Evolutionary conservation across 2,888 invertebrate species (phyloP), one percentile per base, ranked within the genome.

Genomic region (Diachrysia chrysitis): DNA sequence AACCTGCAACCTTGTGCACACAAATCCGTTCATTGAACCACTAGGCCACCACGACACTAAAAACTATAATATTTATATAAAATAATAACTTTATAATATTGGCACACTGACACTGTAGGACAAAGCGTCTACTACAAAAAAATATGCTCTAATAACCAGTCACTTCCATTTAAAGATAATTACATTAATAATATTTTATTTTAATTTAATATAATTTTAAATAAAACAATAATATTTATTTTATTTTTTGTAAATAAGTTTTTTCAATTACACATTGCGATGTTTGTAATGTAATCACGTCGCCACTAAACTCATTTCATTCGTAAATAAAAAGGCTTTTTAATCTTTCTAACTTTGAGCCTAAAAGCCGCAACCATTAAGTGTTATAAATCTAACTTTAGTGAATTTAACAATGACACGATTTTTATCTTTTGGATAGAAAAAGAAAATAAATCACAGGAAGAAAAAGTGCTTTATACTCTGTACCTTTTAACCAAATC

Each of bases 351-450:
- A 48, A 48, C 19, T 48, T 48, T 48, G 19, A 19, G 48, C 48
- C 48, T 48, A 48, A 48, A 48, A 48, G 48, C 48, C 48, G 17
- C 37, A 37, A 37, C 2, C 48, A 48, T 17, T 10, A 9, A 48
- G 48, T 48, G 19, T 48, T 48, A 48, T 48, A 48, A 48, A 48
- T 48, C 48, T 48, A 19, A 48, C 48, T 48, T 48, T 48, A 48
- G 19, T 48, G 37, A 37, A 14, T 19, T 10, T 7, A 48, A 48
- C n/a, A n/a, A 46, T 4, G 46, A 46, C 46, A 46, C 46, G 46
- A 46, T 46, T 46, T 48, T 48, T 19, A 48, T 48, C 48, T 48
- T 48, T 19, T 19, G 3, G 4, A 48, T 48, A 48, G 48, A 48
- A 48, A 48, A 48, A 48, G 48, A 48, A 48, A 48, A 48, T 48